Evolutionary conservation across 2,888 invertebrate species (phyloP).

Genomic region (Escarpia spicata): DNA sequence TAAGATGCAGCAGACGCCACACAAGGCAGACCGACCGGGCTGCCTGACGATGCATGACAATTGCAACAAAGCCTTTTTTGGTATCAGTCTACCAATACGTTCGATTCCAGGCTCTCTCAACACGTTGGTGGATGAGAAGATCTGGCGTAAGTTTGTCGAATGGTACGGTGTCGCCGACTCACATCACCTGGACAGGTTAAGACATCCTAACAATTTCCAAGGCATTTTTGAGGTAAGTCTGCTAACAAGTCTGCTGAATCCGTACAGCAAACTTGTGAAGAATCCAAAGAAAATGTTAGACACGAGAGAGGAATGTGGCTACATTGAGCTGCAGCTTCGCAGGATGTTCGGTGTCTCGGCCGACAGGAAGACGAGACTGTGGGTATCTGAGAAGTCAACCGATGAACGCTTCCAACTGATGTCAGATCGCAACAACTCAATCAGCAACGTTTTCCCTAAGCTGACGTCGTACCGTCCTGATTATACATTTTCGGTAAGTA

Average conservation of each 20-base stretch:
- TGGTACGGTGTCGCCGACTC: conserved; percentile 47
- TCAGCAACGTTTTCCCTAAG: conserved; percentile 19
- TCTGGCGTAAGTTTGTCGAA: conserved; percentile 47
- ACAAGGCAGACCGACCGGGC: not conserved
- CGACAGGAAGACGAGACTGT: conserved; percentile 36
- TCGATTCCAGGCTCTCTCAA: conserved; percentile 34
- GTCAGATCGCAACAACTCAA: conserved; percentile 35
- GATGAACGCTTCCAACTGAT: conserved; percentile 37
- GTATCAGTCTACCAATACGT: not conserved
- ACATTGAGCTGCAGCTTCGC: conserved; percentile 42
- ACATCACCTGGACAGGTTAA: conserved; percentile 43
- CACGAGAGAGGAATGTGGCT: conserved; percentile 39
- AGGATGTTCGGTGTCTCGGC: conserved; percentile 37
- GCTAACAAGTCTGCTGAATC: conserved; percentile 40
- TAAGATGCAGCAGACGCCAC: not conserved
- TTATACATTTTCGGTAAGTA: too few species aligned
- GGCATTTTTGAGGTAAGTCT: conserved; percentile 43
- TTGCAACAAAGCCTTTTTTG: not conserved
- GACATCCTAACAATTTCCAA: conserved; percentile 41
- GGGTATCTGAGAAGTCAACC: conserved; percentile 41
- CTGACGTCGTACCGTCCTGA: not conserved
- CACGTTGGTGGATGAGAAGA: conserved; percentile 45
- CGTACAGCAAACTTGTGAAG: conserved; percentile 37
- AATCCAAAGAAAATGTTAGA: conserved; percentile 41
- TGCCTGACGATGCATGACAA: not conserved